These are phyloP conservation scores for Anguilla pacifica DNA, from an alignment of 2,797 vertebrate species.

Conservation along the genomic window DNA sequence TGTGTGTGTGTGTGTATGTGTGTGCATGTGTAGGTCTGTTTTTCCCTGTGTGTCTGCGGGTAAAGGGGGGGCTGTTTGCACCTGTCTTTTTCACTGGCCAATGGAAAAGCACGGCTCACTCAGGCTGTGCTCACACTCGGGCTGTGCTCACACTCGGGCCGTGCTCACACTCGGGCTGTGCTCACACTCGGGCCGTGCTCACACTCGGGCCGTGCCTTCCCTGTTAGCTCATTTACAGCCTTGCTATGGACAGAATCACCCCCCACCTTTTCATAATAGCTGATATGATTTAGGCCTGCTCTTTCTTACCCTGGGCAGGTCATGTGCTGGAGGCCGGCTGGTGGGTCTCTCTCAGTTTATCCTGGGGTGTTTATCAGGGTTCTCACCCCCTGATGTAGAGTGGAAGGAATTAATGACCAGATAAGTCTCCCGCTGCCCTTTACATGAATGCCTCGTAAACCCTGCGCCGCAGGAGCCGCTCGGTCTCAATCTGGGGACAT, in stretches of 20 bases:
- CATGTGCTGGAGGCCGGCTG: background rate
- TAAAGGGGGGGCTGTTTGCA: background rate
- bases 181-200: no score
- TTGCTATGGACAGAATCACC: conserved; percentile 1
- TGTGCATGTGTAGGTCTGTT: conserved; percentile 18
- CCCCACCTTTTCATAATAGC: background rate
- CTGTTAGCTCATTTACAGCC: background rate
- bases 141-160: no score
- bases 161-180: no score
- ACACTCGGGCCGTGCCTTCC: background rate
- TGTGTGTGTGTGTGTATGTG: background rate
- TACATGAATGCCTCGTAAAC: background rate
- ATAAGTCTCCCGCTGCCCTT: background rate
- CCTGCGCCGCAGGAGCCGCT: background rate
- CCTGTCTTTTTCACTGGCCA: background rate
- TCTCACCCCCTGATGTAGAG: background rate
- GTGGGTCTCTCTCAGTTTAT: background rate
- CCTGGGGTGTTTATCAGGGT: background rate
- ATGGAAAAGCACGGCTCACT: background rate
- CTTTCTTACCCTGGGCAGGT: no score
- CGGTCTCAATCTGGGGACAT: background rate
- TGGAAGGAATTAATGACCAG: conserved; percentile 2
- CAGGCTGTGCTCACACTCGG: background rate
- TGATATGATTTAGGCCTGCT: background rate
- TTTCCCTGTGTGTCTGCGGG: background rate